phyloP scores from a whole-genome alignment of 2,888 invertebrate species.

The Iselma pallidipennis region DNA sequence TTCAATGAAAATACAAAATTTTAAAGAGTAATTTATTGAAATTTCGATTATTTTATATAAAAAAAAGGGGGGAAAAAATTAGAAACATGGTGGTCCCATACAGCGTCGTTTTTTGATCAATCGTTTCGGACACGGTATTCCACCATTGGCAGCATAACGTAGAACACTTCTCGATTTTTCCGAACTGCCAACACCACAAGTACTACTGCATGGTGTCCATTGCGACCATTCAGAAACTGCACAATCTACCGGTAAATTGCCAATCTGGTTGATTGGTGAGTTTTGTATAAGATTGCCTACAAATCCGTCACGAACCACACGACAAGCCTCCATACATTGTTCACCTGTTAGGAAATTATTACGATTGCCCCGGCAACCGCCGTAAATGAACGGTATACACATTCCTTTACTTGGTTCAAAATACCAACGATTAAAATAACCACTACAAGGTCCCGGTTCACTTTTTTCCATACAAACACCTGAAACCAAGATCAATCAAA shows the following conservation, averaged over 20 bases:
- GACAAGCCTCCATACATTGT: slow-evolving; percentile 76
- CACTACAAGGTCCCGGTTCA: slow-evolving; percentile 86
- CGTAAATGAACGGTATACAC: slow-evolving; percentile 88
- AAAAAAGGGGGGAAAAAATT: background rate
- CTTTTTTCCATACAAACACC: slow-evolving; percentile 82
- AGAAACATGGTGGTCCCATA: slow-evolving; percentile 46
- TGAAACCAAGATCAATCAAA: slow-evolving; percentile 54
- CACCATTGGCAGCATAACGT: slow-evolving; percentile 67
- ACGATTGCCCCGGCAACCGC: slow-evolving; percentile 86
- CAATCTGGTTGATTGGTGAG: background rate
- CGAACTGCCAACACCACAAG: slow-evolving; percentile 77
- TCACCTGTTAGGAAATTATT: slow-evolving; percentile 86
- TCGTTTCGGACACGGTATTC: slow-evolving; percentile 65
- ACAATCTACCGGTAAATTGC: slow-evolving; percentile 60
- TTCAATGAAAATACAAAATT: background rate
- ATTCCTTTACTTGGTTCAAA: slow-evolving; percentile 74
- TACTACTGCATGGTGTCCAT: slow-evolving; percentile 81
- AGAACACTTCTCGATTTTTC: slow-evolving; percentile 66
- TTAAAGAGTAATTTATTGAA: background rate
- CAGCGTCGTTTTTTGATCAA: slow-evolving; percentile 66
- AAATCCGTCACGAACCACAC: slow-evolving; percentile 58
- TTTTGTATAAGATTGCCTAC: background rate
- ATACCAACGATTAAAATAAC: slow-evolving; percentile 84
- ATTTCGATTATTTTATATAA: background rate
- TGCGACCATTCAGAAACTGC: slow-evolving; percentile 78